Conservation (phyloP, 2,888 invertebrate genomes). For the Mactromeris polynyma region DNA sequence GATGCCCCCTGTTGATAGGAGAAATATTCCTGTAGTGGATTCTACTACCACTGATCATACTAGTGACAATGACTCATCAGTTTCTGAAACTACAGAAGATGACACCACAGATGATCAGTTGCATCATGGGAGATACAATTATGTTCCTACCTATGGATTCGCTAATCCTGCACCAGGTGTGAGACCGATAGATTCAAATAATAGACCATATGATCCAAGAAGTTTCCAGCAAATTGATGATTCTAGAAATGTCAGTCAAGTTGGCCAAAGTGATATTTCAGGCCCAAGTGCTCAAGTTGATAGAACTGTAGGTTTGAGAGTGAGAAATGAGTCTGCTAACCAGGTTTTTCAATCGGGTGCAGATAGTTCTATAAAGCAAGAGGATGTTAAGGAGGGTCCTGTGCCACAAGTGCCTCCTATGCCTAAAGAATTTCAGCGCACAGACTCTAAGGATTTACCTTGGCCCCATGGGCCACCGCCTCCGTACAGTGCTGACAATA, state of each 20-base stretch:
- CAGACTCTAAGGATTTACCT: constrained; percentile 40
- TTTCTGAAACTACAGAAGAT: constrained; percentile 55
- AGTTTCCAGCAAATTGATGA: constrained; percentile 58
- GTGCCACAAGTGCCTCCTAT: constrained; percentile 66
- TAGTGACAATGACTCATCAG: constrained; percentile 64
- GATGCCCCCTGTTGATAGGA: constrained; percentile 42
- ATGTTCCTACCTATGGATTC: constrained; percentile 42
- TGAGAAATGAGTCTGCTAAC: constrained; percentile 18
- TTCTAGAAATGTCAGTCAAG: neutral
- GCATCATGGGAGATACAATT: constrained; percentile 41
- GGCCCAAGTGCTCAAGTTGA: constrained; percentile 34
- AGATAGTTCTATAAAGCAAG: neutral
- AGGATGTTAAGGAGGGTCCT: constrained; percentile 53
- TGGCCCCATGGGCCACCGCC: constrained; percentile 69
- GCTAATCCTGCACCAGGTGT: constrained; percentile 11
- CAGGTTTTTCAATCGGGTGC: neutral
- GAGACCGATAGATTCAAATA: constrained; percentile 32
- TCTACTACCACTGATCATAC: constrained; percentile 63
- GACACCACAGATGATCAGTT: constrained; percentile 63
- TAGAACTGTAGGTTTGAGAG: constrained; percentile 9
- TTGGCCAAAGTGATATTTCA: constrained; percentile 21
- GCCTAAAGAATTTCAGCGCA: constrained; percentile 53
- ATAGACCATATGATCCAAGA: constrained; percentile 56
- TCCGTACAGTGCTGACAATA: constrained; percentile 49
- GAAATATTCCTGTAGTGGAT: constrained; percentile 47